Evolutionary conservation across 1,140 invertebrate species (phyloP).

Genomic region (Nephotettix cincticeps): DNA sequence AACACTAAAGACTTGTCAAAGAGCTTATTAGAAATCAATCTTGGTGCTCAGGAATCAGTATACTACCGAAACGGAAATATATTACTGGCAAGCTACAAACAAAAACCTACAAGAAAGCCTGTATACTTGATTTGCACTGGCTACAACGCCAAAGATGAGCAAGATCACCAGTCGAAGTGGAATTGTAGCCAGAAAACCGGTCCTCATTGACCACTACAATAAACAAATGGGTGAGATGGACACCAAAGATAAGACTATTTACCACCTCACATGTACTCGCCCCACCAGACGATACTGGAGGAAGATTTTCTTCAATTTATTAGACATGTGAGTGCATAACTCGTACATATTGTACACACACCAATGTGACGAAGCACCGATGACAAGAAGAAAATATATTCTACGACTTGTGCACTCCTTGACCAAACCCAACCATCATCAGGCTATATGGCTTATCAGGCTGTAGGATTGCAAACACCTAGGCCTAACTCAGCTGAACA

Average conservation of each 20-base stretch:
- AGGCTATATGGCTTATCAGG: too few relatives aligned
- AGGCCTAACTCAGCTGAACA: too few relatives aligned
- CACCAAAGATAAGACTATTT: constrained; percentile 15
- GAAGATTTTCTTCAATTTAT: constrained; percentile 13
- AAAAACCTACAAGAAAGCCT: constrained; percentile 16
- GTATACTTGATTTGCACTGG: constrained; percentile 10
- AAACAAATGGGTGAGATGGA: constrained; percentile 20
- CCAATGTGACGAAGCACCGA: too few relatives aligned
- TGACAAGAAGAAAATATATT: too few relatives aligned
- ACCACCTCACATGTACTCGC: constrained; percentile 15
- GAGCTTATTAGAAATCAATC: neutral
- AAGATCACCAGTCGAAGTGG: constrained; percentile 14
- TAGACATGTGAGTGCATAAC: constrained; percentile 13
- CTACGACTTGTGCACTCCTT: too few relatives aligned
- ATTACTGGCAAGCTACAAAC: neutral
- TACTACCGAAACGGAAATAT: constrained; percentile 8
- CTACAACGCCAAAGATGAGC: neutral
- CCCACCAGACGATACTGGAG: constrained; percentile 20
- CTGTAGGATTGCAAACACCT: too few relatives aligned
- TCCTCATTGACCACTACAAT: constrained; percentile 20
- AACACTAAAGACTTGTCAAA: constrained; percentile 19
- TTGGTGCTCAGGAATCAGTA: neutral
- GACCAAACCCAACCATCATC: too few relatives aligned
- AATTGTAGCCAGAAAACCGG: neutral
- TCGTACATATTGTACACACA: constrained; percentile 20